Base-by-base conservation (phyloP, 1,140 invertebrate genomes). In the Drosophila paulistorum region DNA sequence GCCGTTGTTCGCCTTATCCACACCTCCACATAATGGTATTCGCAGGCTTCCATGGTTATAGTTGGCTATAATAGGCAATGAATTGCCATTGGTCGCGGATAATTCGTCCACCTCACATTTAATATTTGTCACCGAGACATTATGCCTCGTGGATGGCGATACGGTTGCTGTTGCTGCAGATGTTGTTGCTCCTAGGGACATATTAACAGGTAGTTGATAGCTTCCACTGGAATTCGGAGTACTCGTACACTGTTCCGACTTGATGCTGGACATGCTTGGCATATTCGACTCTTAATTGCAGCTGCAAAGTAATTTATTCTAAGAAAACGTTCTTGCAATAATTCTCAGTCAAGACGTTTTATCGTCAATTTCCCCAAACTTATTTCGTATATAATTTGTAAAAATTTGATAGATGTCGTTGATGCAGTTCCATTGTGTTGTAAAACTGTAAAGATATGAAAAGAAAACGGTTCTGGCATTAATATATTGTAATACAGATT, bases 81-180 rank as follows among this genome's bases (percentile, higher is more conserved):
- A 59, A 61, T 91, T 91, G 39, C 90, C 90, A 39, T 91, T 91
- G n/a, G 90, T 75, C 23, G 74, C 75, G 13, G 77, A 69, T 60
- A 81, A 61, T 26, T 91, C 87, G 26, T 92, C 90, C 58, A 91
- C 62, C 55, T 92, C 91, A 45, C 91, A 92, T 64, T 92, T 92
- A 13, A 92, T 92, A 66, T 91, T 92, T 23, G 91, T 92, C 65
- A 92, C 91, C 20, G 91, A 92, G 3, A 92, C 79, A 74, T 92
- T 92, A 67, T 91, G 89, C 2, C 91, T 72, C 0, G 74, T 74
- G 30, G 74, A 74, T 23, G 65, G 70, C 39, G 80, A 17, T 11
- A 54, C 63, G 13, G 74, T 55, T 11, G 78, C 75, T 55, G 71
- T 23, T 48, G 62, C 7, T 23, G 55, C 51, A n/a, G 60, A 59